phyloP scores from a whole-genome alignment of 2,888 invertebrate species.

The Dasypolia templi region DNA sequence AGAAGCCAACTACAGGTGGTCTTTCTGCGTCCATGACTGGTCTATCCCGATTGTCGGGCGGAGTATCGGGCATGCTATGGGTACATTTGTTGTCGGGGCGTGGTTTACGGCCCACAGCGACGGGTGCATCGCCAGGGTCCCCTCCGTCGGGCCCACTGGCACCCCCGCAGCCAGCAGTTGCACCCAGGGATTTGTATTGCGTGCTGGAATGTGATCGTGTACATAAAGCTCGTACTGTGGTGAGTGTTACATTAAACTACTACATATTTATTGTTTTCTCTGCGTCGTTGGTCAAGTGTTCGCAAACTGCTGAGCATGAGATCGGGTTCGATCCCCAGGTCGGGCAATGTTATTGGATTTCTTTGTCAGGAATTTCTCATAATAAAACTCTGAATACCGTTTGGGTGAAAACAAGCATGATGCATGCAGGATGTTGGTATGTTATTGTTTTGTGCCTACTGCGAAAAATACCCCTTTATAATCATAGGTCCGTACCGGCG shows the following conservation, averaged over 20 bases:
- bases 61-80: conserved; percentile 96
- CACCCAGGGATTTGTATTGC: conserved; percentile 97
- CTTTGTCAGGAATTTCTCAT: background rate
- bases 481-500: conserved; percentile 95
- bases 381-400: background rate
- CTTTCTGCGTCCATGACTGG: conserved; percentile 91
- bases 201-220: conserved; percentile 99
- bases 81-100: conserved; percentile 97
- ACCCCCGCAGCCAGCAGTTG: conserved; percentile 83
- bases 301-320: background rate
- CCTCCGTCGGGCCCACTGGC: conserved; percentile 92
- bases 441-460: background rate
- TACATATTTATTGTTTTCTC: background rate
- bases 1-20: conserved; percentile 92
- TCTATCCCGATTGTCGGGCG: conserved; percentile 85
- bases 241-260: conserved; percentile 71
- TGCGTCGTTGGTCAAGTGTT: background rate
- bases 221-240: conserved; percentile 98
- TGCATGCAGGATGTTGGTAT: background rate
- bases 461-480: background rate
- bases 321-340: background rate
- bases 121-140: conserved; percentile 93
- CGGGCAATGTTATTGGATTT: background rate
- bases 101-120: conserved; percentile 94
- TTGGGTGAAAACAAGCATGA: background rate